Evolutionary conservation across 2,888 invertebrate species (phyloP), one percentile per base, ranked within the genome.

Genomic region (Cephus sareptanus): DNA sequence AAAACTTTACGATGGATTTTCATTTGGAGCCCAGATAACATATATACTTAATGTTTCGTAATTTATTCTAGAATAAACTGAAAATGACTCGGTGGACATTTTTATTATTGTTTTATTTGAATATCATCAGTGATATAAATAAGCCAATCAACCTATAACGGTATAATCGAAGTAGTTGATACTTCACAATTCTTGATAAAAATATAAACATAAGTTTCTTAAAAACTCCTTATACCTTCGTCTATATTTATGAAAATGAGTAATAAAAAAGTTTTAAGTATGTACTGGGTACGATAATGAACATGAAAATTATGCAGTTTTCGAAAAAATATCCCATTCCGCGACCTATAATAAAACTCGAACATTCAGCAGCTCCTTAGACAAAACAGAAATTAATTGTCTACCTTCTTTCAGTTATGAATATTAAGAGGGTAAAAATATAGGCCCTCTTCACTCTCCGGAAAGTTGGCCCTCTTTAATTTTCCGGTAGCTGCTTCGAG

Each of bases 381-480:
- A 79, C 78, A 56, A 73, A 56, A 56, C 23, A 56, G 23, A 56
- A 56, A 56, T 56, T 56, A 81, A 85, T 84, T 84, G 85, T 83
- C 83, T 80, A 77, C 79, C 79, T 82, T 82, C 83, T 83, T 83
- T 78, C 79, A 80, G 85, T 85, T 87, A 86, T 87, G 87, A 87
- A 87, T 88, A 88, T 85, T 87, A 86, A 87, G 85, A 83, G 80
- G 83, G 80, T 85, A 80, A 82, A 85, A 84, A 84, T 83, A 85
- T 85, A 85, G 84, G 80, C 73, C 81, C 83, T 84, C 56, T 85
- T 82, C 80, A 69, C 81, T 83, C 80, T 80, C 81, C 84, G 85
- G 85, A 85, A 86, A 87, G 86, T 87, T 84, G 84, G 83, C 82
- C 85, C 84, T 82, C 85, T 86, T 83, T 86, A 88, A 88, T 88